Percentiles rank a stretch among this genome's conserved stretches.
Conservation (phyloP, 2,888 invertebrate species). For the Cremastobaeus sp. region DNA sequence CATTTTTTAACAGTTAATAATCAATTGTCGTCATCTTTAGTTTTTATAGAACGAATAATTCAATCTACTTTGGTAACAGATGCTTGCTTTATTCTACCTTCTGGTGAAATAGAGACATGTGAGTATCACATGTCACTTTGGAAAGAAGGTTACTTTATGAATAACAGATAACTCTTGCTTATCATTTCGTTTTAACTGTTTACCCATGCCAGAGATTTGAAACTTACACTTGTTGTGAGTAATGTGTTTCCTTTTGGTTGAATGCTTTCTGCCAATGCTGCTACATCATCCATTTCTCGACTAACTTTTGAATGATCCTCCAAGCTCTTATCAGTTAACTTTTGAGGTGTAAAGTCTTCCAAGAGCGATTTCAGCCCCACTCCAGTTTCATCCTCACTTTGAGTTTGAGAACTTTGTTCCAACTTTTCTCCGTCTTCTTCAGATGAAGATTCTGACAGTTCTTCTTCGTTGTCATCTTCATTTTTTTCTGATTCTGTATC, state of each 20-base stretch:
- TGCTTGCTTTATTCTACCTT: constrained; percentile 71
- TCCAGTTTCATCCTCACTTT: constrained; percentile 78
- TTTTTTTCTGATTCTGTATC: constrained; percentile 74
- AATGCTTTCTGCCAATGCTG: constrained; percentile 95
- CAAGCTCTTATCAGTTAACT: constrained; percentile 61
- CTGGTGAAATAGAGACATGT: constrained; percentile 71
- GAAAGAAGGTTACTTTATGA: constrained; percentile 68
- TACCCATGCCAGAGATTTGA: constrained; percentile 36
- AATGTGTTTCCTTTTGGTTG: constrained; percentile 99
- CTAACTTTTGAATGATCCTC: constrained; percentile 79
- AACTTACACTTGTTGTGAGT: constrained; percentile 90
- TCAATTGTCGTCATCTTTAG: constrained; percentile 24
- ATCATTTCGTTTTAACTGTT: too few relatives aligned
- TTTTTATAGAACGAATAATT: constrained; percentile 28
- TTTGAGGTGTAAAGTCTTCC: constrained; percentile 78
- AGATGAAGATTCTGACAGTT: constrained; percentile 71
- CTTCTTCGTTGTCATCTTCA: constrained; percentile 69
- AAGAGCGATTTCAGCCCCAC: constrained; percentile 82
- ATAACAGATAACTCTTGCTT: too few relatives aligned
- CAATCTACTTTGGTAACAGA: constrained; percentile 42
- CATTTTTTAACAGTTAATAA: neutral
- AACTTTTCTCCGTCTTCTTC: constrained; percentile 74
- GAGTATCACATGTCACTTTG: constrained; percentile 69
- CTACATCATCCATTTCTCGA: constrained; percentile 92
- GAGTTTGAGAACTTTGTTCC: constrained; percentile 72